Evolutionary conservation across 1,140 invertebrate species (phyloP).

Genomic region (Drosophila ogumai): DNA sequence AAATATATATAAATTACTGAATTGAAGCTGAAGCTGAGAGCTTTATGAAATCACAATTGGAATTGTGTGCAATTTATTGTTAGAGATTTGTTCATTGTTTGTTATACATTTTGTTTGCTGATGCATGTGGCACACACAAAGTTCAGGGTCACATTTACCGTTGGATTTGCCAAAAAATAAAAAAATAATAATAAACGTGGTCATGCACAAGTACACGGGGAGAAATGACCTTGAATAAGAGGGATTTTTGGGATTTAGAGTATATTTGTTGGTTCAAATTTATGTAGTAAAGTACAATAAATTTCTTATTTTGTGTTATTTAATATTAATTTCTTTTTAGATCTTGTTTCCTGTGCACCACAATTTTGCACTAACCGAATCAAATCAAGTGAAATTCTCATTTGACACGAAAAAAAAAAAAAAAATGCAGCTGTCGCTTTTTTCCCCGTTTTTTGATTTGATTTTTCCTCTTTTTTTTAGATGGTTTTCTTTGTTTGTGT

Average conservation of each 20-base stretch:
- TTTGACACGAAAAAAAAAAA: slow-evolving; percentile 57
- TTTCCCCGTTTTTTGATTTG: slow-evolving; percentile 2
- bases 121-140: slow-evolving; percentile 44
- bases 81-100: slow-evolving; percentile 38
- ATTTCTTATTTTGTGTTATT: background rate
- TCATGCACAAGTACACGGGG: slow-evolving; percentile 20
- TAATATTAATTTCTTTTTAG: background rate
- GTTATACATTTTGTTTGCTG: slow-evolving; percentile 45
- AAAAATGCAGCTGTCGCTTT: slow-evolving; percentile 24
- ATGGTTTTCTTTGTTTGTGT: slow-evolving; percentile 23
- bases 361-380: slow-evolving; percentile 30
- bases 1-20: background rate
- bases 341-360: background rate
- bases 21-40: background rate
- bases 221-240: background rate
- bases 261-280: no score
- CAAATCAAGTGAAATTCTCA: slow-evolving; percentile 62
- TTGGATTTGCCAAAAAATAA: slow-evolving; percentile 50
- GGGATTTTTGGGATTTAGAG: background rate
- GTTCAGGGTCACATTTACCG: slow-evolving; percentile 65
- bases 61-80: slow-evolving; percentile 40
- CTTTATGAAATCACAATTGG: slow-evolving; percentile 48
- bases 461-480: slow-evolving; percentile 13
- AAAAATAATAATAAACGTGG: slow-evolving; percentile 12
- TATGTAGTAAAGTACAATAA: background rate